Evolutionary conservation across 2,113 vertebrate genomes (phyloP).

Genomic region (Chamaetylas fuelleborni): DNA sequence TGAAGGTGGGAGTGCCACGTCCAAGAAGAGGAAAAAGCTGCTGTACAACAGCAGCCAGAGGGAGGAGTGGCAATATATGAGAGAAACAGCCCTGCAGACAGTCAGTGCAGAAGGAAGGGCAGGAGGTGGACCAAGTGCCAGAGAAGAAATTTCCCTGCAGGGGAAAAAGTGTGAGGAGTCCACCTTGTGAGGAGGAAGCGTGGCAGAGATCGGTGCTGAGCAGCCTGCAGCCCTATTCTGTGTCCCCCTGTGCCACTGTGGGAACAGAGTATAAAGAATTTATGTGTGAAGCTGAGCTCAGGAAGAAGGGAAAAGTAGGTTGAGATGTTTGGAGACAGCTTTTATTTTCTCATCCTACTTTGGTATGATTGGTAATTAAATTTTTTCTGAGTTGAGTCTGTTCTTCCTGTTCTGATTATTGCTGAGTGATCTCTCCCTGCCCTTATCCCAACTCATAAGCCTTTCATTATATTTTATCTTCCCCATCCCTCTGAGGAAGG

Average conservation of each 20-base stretch:
- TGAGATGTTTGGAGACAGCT: neutral
- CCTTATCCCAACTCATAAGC: neutral
- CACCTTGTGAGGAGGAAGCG: neutral
- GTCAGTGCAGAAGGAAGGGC: neutral
- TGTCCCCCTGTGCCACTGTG: neutral
- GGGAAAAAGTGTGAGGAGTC: neutral
- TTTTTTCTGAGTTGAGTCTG: neutral
- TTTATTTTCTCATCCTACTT: neutral
- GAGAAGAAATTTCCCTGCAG: neutral
- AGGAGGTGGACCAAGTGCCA: neutral
- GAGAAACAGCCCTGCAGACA: neutral
- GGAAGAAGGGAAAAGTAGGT: neutral
- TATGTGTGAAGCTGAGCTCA: neutral
- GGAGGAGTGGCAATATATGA: neutral
- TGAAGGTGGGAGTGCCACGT: accelerated
- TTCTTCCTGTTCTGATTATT: neutral
- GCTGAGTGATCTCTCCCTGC: neutral
- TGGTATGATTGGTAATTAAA: neutral
- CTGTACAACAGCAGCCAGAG: neutral
- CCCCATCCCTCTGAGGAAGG: neutral
- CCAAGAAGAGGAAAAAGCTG: neutral
- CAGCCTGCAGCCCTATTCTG: neutral
- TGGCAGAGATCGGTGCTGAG: neutral
- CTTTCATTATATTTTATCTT: neutral
- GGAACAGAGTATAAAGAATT: neutral